phyloP scores from a whole-genome alignment of 2,113 vertebrate species.

The Anoplopoma fimbria region DNA sequence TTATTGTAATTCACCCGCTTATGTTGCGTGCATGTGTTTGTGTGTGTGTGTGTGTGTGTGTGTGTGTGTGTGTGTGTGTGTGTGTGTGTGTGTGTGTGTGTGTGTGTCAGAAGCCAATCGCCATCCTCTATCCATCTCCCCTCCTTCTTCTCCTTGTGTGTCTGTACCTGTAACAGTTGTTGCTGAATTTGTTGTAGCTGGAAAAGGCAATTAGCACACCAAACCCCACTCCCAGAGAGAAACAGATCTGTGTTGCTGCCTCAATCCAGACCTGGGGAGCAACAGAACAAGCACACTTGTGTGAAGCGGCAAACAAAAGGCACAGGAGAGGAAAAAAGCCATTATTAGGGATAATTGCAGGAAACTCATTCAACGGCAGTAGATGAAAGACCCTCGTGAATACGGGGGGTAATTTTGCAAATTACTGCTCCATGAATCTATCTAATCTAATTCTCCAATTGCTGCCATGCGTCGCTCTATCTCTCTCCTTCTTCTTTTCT shows the following conservation, averaged over 20 bases:
- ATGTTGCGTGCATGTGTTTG: neutral
- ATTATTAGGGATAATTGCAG: constrained; percentile 88
- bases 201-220: constrained; percentile 91
- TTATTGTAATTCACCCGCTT: constrained; percentile 72
- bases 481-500: constrained; percentile 33
- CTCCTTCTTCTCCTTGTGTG: constrained; percentile 7
- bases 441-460: constrained; percentile 86
- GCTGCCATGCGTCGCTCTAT: constrained; percentile 65
- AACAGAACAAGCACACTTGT: constrained; percentile 82
- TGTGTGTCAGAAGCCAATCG: constrained; percentile 24
- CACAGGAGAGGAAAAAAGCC: constrained; percentile 82
- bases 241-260: constrained; percentile 90
- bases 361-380: constrained; percentile 84
- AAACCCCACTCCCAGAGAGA: constrained; percentile 90
- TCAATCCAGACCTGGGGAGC: constrained; percentile 87
- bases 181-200: constrained; percentile 92
- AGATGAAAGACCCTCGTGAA: constrained; percentile 88
- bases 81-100: neutral
- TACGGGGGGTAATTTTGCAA: constrained; percentile 87
- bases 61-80: constrained; percentile 15
- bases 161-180: constrained; percentile 89
- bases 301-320: constrained; percentile 82
- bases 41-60: neutral
- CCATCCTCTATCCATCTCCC: neutral
- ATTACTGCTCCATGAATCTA: constrained; percentile 86